These are phyloP conservation scores for Alexandromys fortis DNA, from an alignment of 2,113 vertebrate species.

Conservation along the genomic window DNA sequence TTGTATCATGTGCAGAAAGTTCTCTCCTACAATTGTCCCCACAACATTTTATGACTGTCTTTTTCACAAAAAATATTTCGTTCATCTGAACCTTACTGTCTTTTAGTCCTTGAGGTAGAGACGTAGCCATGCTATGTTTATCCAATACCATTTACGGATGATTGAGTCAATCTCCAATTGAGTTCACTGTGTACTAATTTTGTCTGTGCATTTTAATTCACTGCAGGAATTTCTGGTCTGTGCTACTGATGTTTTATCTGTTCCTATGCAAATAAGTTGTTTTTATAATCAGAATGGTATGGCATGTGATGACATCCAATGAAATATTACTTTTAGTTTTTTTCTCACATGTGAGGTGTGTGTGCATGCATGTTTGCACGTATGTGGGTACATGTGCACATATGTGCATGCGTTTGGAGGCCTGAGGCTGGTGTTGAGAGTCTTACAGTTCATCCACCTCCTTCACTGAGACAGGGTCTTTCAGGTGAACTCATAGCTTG, in stretches of 20 bases:
- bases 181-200: neutral
- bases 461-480: neutral
- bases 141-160: neutral
- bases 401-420: neutral
- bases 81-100: neutral
- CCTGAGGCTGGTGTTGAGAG: neutral
- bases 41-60: slow-evolving; percentile 26
- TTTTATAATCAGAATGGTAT: slow-evolving; percentile 22
- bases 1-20: slow-evolving; percentile 29
- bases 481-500: neutral
- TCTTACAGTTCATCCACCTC: neutral
- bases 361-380: neutral
- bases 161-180: neutral
- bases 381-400: neutral
- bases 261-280: slow-evolving; percentile 2
- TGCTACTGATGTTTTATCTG: slow-evolving; percentile 6
- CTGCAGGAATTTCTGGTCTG: neutral
- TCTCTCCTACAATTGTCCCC: neutral
- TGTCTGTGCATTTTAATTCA: slow-evolving; percentile 31
- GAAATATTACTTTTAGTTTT: neutral
- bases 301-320: neutral
- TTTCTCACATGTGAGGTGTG: neutral
- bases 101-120: neutral
- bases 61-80: slow-evolving; percentile 32
- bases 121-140: slow-evolving; percentile 39